Evolutionary conservation across 2,113 vertebrate species (phyloP), one percentile per base, ranked within the genome.

Genomic region (Motacilla tschutschensis): DNA sequence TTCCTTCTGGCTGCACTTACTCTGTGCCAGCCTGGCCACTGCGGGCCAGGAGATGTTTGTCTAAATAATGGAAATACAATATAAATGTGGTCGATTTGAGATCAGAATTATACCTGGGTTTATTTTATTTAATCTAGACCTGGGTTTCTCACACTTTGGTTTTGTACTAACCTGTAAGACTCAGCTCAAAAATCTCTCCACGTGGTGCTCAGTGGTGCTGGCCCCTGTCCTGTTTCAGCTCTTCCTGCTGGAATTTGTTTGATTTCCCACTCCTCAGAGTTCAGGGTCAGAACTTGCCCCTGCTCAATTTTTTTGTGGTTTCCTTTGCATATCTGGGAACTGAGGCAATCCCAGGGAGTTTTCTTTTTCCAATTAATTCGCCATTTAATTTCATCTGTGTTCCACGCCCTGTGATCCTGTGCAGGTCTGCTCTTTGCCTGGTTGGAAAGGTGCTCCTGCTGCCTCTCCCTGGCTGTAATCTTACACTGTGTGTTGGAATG

Each of bases 161-260:
- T 64, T 53, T 8, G 15, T 57, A 12, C 21, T 11, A 14, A 6
- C 36, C 24, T 31, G 21, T 44, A 21, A 12, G 20, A 48, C 12
- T 3, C 35, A 26, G 65, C 46, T 70, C n/a, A 53, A 55, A 70
- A 70, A n/a, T 28, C 17, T 14, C n/a, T 25, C 48, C 26, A 22
- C 0, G 0, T 0, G 5, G 21, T 3, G 26, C 58, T 22, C 38
- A 3, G 31, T 21, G 43, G 2, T 8, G 4, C 25, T 66, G 33
- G 14, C 24, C 19, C 4, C 22, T 35, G 35, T 63, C 48, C 29
- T 4, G 1, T 40, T 57, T 11, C 22, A 63, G 35, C 22, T 1
- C 0, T 7, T 63, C 14, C 62, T 58, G 15, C 17, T 5, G 5
- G 64, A 19, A 20, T 28, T 31, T 26, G 54, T 26, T 38, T 1